These are phyloP conservation scores for Drosophila percnosoma DNA, from an alignment of 2,888 invertebrate species.

Conservation along the genomic window DNA sequence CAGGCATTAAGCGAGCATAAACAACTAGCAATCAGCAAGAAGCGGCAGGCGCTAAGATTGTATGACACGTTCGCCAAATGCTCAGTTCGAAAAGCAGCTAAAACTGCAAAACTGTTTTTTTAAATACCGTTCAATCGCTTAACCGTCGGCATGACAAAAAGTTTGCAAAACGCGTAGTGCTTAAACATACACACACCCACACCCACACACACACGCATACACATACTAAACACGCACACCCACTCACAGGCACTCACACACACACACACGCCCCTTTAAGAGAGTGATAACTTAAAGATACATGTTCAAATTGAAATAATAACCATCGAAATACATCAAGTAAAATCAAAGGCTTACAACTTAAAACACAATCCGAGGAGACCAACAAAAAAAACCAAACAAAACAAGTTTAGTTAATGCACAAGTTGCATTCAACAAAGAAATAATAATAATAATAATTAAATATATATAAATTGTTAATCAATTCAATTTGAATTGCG, in stretches of 20 bases:
- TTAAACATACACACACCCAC: conserved; percentile 13
- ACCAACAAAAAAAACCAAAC: conserved; percentile 18
- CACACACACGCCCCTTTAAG: background rate
- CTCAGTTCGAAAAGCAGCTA: conserved; percentile 19
- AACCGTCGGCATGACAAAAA: conserved; percentile 62
- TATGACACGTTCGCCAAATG: conserved; percentile 15
- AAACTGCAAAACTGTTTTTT: conserved; percentile 31
- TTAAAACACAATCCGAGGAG: background rate
- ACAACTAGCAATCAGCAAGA: conserved; percentile 25
- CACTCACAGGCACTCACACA: conserved; percentile 1
- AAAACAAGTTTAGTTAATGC: conserved; percentile 32
- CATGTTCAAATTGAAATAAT: conserved; percentile 21
- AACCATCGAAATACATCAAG: conserved; percentile 16
- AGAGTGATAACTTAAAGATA: conserved; percentile 14
- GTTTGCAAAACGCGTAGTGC: conserved; percentile 28
- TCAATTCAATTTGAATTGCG: conserved; percentile 40
- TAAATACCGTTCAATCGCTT: conserved; percentile 29
- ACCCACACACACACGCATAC: background rate
- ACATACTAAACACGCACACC: conserved; percentile 3
- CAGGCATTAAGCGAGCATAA: conserved; percentile 40
- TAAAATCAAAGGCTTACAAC: conserved; percentile 1
- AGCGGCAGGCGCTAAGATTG: conserved; percentile 46
- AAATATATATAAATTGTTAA: conserved; percentile 4
- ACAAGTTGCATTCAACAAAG: conserved; percentile 23
- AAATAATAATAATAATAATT: background rate